phyloP scores from a whole-genome alignment of 2,888 invertebrate species.

The Sesia apiformis region DNA sequence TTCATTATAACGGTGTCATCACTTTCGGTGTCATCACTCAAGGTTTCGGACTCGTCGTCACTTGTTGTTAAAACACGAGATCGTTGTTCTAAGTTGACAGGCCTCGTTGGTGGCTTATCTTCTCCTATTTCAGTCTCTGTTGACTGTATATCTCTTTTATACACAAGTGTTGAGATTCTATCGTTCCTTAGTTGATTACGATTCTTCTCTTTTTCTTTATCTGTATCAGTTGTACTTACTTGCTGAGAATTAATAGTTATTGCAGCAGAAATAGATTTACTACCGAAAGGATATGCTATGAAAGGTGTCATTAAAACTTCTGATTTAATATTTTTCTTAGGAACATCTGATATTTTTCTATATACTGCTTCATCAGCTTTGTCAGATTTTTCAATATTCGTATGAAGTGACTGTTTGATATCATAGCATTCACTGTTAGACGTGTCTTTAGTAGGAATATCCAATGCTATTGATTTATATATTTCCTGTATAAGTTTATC shows the following conservation, averaged over 20 bases:
- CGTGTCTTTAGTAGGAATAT: conserved; percentile 28
- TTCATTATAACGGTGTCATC: no score
- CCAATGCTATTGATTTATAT: conserved; percentile 51
- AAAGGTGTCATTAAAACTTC: not conserved
- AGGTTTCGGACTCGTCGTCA: not conserved
- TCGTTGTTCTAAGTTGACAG: not conserved
- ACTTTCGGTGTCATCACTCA: no score
- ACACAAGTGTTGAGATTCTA: not conserved
- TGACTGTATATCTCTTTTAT: not conserved
- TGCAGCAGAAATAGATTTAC: not conserved
- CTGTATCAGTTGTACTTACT: not conserved
- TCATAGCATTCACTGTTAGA: conserved; percentile 26
- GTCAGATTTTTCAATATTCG: not conserved
- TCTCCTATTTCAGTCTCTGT: not conserved
- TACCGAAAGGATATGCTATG: not conserved
- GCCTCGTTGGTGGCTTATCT: not conserved
- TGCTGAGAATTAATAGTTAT: not conserved
- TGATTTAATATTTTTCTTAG: not conserved
- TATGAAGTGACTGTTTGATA: conserved; percentile 10
- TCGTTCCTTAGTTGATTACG: not conserved
- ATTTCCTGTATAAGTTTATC: conserved; percentile 57
- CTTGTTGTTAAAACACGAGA: not conserved
- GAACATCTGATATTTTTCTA: not conserved
- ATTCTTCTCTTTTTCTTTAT: not conserved
- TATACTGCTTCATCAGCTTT: not conserved